These are phyloP conservation scores for Scaptodrosophila lebanonensis DNA, from an alignment of 1,140 invertebrate genomes.

Conservation along the genomic window DNA sequence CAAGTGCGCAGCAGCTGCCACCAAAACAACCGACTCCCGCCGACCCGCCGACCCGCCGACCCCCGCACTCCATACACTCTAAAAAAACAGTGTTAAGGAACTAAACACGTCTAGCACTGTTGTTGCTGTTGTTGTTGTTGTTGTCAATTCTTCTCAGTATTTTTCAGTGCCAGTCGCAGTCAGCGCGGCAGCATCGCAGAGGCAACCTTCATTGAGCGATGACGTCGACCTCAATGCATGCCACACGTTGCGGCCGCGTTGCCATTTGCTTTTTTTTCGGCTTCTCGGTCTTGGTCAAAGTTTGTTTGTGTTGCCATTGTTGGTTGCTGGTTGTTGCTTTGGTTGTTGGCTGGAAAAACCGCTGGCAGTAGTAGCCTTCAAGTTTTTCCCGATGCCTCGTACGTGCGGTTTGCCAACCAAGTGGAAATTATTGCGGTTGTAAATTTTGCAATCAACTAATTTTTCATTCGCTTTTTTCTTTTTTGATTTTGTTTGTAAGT, in stretches of 20 bases:
- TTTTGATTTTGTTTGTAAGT: neutral
- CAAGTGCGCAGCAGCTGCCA: conserved; percentile 62
- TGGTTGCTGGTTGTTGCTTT: conserved; percentile 17
- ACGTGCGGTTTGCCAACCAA: conserved; percentile 55
- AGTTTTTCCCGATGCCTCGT: conserved; percentile 28
- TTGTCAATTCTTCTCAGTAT: conserved; percentile 42
- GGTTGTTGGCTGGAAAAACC: too few relatives aligned
- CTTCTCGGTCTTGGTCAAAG: conserved; percentile 73
- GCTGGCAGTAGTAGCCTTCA: too few relatives aligned
- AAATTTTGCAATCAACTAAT: conserved; percentile 71
- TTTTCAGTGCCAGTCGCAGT: conserved; percentile 35
- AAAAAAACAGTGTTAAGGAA: too few relatives aligned
- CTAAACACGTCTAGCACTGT: conserved; percentile 40
- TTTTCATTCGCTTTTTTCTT: conserved; percentile 71
- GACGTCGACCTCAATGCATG: conserved; percentile 63
- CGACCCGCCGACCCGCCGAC: too few relatives aligned
- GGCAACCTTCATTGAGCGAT: conserved; percentile 65
- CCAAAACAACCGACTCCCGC: conserved; percentile 30
- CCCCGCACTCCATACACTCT: too few relatives aligned
- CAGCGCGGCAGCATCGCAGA: conserved; percentile 13
- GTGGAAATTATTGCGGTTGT: conserved; percentile 64
- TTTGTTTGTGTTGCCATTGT: conserved; percentile 20
- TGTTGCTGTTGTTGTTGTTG: conserved; percentile 13
- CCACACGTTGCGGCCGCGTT: conserved; percentile 60
- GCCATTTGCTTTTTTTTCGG: conserved; percentile 42